Base-by-base conservation (phyloP, 2,888 invertebrate genomes). In the Diachrysia chrysitis region DNA sequence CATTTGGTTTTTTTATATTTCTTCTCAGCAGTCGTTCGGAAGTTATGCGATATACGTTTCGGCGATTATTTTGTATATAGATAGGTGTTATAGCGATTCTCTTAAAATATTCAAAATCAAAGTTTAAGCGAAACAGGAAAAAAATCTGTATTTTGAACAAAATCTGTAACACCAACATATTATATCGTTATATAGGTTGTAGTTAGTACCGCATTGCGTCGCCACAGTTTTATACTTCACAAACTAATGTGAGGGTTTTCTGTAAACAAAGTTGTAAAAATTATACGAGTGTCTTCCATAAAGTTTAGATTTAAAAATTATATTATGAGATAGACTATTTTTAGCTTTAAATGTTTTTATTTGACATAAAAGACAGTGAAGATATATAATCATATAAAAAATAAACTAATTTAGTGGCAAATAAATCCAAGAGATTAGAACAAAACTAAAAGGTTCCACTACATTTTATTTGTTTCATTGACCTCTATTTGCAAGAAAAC, bases 151-250 rank as follows among this genome's bases (percentile, higher is more conserved):
- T n/a, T n/a, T n/a, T n/a, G n/a, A 48, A 2, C 5, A 35, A 19
- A 35, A 25, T 14, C 6, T 35, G 2, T 35, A 19, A 14, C 12
- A 56, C 16, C 21, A 19, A 21, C 21, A 21, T 3, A 2, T n/a
- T n/a, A n/a, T 51, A 6, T n/a, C 21, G 55, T 35, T 60, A 57
- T 53, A 53, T 23, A 3, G 25, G 23, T 7, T 54, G 7, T 64
- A 63, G 16, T n/a, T 25, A 14, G 58, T 77, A 62, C 73, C 74
- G 74, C 74, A 75, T 56, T 75, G 74, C 74, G 74, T 73, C 74
- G 48, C 57, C 56, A 70, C 42, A 42, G n/a, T 42, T 42, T 42
- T n/a, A 42, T 42, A 42, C 42, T 42, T 42, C 6, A 6, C 3
- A 16, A 16, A n/a, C n/a, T n/a, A 32, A 5, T 42, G n/a, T n/a